Percentiles rank a stretch among this genome's conserved stretches.
These are phyloP conservation scores for Leptogaster cylindrica DNA, from an alignment of 2,888 invertebrate species.

Conservation along the genomic window DNA sequence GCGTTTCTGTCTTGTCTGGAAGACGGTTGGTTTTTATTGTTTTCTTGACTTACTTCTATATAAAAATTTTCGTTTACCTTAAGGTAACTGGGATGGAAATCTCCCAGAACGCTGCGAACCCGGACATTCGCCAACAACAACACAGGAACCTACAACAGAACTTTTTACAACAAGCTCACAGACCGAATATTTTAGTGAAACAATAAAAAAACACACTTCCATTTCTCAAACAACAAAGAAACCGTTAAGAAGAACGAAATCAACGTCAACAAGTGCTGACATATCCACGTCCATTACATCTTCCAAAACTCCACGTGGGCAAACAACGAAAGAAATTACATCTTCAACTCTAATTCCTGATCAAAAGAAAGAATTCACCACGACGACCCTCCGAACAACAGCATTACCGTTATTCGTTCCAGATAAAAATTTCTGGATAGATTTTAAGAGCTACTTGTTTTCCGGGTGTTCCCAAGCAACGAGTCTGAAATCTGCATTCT, in stretches of 20 bases:
- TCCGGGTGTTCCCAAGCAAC: conserved; percentile 41
- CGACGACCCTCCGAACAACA: too few relatives aligned
- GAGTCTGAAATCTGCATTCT: conserved; percentile 18
- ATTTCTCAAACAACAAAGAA: too few relatives aligned
- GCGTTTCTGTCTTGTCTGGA: conserved; percentile 64
- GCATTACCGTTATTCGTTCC: too few relatives aligned
- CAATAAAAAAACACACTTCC: background rate
- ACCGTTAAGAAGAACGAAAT: too few relatives aligned
- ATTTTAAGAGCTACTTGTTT: conserved; percentile 45
- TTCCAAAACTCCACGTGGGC: background rate
- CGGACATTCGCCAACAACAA: background rate
- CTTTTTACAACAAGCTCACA: background rate
- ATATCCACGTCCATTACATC: background rate
- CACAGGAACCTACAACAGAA: background rate
- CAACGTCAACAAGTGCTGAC: background rate
- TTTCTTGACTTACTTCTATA: background rate
- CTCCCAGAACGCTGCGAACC: conserved; percentile 38
- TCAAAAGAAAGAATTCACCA: too few relatives aligned
- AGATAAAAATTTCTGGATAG: conserved; percentile 44
- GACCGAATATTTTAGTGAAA: background rate
- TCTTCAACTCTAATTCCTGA: too few relatives aligned
- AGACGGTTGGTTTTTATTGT: conserved; percentile 61
- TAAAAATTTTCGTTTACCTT: conserved; percentile 3
- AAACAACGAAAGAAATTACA: background rate
- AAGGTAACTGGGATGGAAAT: conserved; percentile 49